Conservation (phyloP, 1,140 invertebrate genomes). For the Drosophila teissieri region DNA sequence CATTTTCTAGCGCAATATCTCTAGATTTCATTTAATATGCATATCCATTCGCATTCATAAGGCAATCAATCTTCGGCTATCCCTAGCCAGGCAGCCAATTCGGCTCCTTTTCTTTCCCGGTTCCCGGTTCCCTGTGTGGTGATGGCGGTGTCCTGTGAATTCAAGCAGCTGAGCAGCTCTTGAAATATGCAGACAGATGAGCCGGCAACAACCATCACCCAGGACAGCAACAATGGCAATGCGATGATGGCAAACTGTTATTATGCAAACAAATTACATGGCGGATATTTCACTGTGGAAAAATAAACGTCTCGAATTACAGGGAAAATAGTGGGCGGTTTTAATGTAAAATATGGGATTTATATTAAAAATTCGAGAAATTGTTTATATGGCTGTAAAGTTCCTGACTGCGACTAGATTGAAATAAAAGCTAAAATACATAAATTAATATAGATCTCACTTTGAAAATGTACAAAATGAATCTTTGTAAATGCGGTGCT, state of each 20-base stretch:
- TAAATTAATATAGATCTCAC: too few species aligned
- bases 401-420: too few species aligned
- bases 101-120: neutral
- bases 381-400: too few species aligned
- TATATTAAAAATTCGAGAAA: too few species aligned
- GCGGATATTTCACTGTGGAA: conserved; percentile 47
- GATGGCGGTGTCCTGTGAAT: conserved; percentile 62
- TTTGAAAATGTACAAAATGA: too few species aligned
- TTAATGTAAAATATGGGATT: too few species aligned
- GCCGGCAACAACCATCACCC: conserved; percentile 39
- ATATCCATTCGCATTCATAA: conserved; percentile 52
- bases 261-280: conserved; percentile 82
- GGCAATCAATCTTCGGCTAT: conserved; percentile 44
- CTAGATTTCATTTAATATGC: conserved; percentile 47
- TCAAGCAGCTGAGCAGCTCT: conserved; percentile 70
- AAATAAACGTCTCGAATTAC: neutral
- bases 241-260: conserved; percentile 69
- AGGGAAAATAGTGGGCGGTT: neutral
- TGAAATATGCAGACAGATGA: conserved; percentile 73
- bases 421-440: too few species aligned
- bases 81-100: conserved; percentile 4
- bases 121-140: conserved; percentile 12
- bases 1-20: conserved; percentile 18
- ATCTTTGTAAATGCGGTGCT: too few species aligned
- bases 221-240: conserved; percentile 40